Base-by-base conservation (phyloP, 2,113 vertebrate species). In the Cyphomyrus discorhynchus region DNA sequence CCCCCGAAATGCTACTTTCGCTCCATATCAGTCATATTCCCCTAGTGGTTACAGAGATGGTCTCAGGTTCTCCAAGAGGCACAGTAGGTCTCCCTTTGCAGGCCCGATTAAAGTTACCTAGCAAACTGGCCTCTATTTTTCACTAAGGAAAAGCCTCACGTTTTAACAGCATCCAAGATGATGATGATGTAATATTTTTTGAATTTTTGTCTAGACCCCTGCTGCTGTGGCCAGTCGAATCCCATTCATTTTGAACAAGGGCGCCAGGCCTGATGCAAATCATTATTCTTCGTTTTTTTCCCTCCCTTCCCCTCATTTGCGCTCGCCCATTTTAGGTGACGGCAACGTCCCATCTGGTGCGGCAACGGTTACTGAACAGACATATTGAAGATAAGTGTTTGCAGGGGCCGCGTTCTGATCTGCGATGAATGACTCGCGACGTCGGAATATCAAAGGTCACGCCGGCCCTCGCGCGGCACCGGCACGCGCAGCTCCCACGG, bases 371-470 rank as follows among this genome's bases (percentile, higher is more conserved):
- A 45, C 35, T 45, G 8, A 62, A 62, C 17, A 56, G 53, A 66
- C 35, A 88, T 88, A 88, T 62, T 66, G 56, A 39, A 62, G 35
- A 88, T 42, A 50, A 45, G 87, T 88, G 53, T 46, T 62, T n/a
- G 53, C 52, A 88, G 56, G 62, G 87, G 53, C 9, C 35, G 19
- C 35, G 13, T 88, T 88, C 58, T 88, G 35, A 53, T 53, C 84
- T 17, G 27, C n/a, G 27, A 9, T 53, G 85, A 87, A 39, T 35
- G 50, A 87, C 47, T 9, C 47, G 50, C 50, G 15, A 53, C 50
- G 46, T 53, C 3, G 50, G 27, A 87, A 53, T 87, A 87, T 35
- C 49, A 87, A 87, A 87, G 85, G 50, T 87, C 85, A 87, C 45
- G 19, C 17, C n/a, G n/a, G 49, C 50, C 50, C 27, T 56, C 27